Base-by-base conservation (phyloP, 2,888 invertebrate species). In the Stramonita haemastoma region DNA sequence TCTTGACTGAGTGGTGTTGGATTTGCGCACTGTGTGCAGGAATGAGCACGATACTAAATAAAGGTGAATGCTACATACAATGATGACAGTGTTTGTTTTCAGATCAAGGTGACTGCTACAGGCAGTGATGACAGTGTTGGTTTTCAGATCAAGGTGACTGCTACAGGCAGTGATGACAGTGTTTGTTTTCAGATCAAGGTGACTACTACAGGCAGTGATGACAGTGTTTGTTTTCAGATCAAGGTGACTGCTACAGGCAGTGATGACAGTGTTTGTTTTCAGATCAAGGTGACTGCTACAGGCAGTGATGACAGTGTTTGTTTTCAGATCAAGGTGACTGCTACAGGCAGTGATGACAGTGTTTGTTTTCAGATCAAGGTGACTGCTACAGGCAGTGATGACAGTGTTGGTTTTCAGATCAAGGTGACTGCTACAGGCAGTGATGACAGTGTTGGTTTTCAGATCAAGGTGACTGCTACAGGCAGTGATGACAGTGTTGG, bases 121-220 rank as follows among this genome's bases (percentile, higher is more conserved):
- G n/a, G 60, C 13, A 19, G n/a, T 73, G 73, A n/a, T 73, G 73
- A n/a, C 73, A 4, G 11, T 73, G 29, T 73, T 17, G 6, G n/a
- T 77, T 90, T 97, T 93, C 93, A 96, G 89, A 96, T 97, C 0
- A 97, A 97, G 93, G 97, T n/a, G n/a, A n/a, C n/a, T n/a, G n/a
- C n/a, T n/a, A n/a, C n/a, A n/a, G n/a, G 60, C 13, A 19, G n/a
- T 73, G 73, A n/a, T 73, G 73, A n/a, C 73, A 4, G 11, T 73
- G 29, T 73, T 17, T 1, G n/a, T 77, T 90, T 97, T 93, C 93
- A 96, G 89, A 96, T 97, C 0, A 97, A 97, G 93, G 97, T n/a
- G n/a, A n/a, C n/a, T n/a, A n/a, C n/a, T n/a, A n/a, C n/a, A n/a
- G n/a, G 60, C 13, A 19, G n/a, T 73, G 73, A n/a, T 73, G 73